Evolutionary conservation across 2,797 vertebrate species (phyloP), one percentile per base, ranked within the genome.

Genomic region (Platyrinchus mystaceus): DNA sequence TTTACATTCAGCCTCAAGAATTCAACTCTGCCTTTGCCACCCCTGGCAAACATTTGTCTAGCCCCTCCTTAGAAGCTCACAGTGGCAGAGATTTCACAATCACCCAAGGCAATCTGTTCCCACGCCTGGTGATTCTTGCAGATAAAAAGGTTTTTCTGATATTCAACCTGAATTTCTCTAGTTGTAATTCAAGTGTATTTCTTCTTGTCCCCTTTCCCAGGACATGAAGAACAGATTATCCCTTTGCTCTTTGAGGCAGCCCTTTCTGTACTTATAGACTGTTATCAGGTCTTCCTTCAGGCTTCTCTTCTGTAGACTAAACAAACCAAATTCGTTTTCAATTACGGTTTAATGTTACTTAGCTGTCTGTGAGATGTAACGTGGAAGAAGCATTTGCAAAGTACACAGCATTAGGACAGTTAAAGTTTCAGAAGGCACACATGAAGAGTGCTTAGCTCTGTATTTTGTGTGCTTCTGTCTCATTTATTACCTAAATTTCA

Each of bases 231-330:
- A 87, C 14, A 5, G 49, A 85, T 66, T 77, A 91, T 49, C 80
- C 37, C 37, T 90, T 67, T 82, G n/a, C 52, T 75, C 37, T 87
- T 63, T 89, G 64, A 4, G 0, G 47, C 60, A 84, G 43, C 56
- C 59, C 32, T 90, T 82, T 93, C 81, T 74, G 21, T 56, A 21
- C 71, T 87, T 77, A 55, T 74, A 74, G 56, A 1, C 71, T 83
- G 44, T 80, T 96, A 94, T 94, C 84, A 58, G 28, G 82, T 68
- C 78, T 94, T 95, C 74, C 84, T 91, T 89, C 87, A 85, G 71
- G 47, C 64, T 80, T 95, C 87, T 87, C 36, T 82, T 76, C 58
- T 64, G n/a, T 67, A 94, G 87, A 96, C 87, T 94, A 94, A 95
- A 95, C 91, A 95, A 94, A 71, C 27, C 24, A 30, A 85, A 80